These are phyloP conservation scores for Hemistola chrysoprasaria DNA, from an alignment of 2,888 invertebrate species.

Conservation along the genomic window DNA sequence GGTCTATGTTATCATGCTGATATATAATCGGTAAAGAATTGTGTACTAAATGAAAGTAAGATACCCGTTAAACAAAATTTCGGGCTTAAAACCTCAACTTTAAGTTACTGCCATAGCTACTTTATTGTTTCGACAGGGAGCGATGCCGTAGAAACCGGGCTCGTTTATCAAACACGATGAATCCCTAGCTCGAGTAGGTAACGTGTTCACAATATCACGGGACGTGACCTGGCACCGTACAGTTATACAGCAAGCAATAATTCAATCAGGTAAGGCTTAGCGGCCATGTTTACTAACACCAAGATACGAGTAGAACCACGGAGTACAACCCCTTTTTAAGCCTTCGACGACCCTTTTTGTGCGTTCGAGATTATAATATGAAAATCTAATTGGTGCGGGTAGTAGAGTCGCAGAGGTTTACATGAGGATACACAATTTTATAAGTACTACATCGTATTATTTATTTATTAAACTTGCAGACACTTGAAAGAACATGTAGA, in stretches of 20 bases:
- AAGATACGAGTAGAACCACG: conserved; percentile 35
- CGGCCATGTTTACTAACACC: conserved; percentile 68
- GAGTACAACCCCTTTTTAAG: conserved; percentile 37
- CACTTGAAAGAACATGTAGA: too few species aligned
- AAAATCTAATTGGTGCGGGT: too few species aligned
- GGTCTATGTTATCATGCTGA: too few species aligned
- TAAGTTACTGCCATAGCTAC: conserved; percentile 22
- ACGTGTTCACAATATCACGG: conserved; percentile 42
- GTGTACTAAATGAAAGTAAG: too few species aligned
- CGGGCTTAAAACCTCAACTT: conserved; percentile 12
- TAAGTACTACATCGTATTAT: too few species aligned
- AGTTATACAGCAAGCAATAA: conserved; percentile 57
- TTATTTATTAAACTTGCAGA: too few species aligned
- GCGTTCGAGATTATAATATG: too few species aligned
- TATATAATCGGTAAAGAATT: too few species aligned
- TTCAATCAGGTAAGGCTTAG: conserved; percentile 77
- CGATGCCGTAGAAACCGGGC: conserved; percentile 24
- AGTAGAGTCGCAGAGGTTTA: too few species aligned
- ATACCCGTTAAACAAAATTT: too few species aligned
- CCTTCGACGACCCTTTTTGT: conserved; percentile 41
- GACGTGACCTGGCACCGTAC: conserved; percentile 52
- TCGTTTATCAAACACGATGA: conserved; percentile 25
- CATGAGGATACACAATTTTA: too few species aligned
- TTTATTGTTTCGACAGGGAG: conserved; percentile 30
- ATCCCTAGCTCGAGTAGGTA: conserved; percentile 23